Evolutionary conservation across 2,888 invertebrate species (phyloP).

Genomic region (Dione vanillae): DNA sequence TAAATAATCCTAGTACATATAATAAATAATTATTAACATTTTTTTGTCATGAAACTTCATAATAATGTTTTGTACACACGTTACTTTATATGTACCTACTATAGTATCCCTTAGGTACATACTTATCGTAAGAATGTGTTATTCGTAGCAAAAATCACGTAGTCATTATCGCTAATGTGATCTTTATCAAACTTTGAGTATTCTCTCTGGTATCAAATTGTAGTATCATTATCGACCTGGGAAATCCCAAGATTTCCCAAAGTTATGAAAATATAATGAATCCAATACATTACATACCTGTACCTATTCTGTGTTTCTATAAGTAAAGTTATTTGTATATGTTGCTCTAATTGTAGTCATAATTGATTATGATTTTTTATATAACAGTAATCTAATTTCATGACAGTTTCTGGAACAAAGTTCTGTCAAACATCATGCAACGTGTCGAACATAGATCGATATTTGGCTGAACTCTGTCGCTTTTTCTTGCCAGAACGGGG

Average conservation of each 20-base stretch:
- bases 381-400: no score
- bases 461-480: no score
- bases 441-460: no score
- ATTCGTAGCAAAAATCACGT: conserved; percentile 1
- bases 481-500: no score
- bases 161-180: conserved; percentile 32
- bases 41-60: no score
- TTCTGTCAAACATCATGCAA: no score
- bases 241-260: conserved; percentile 40
- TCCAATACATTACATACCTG: conserved; percentile 22
- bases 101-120: no score
- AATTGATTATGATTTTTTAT: not conserved
- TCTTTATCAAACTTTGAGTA: conserved; percentile 36
- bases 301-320: not conserved
- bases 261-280: conserved; percentile 40
- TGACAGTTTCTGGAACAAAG: no score
- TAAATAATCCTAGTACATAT: no score
- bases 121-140: not conserved
- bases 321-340: conserved; percentile 7
- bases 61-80: no score
- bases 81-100: no score
- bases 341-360: not conserved
- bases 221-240: conserved; percentile 43
- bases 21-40: no score
- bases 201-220: conserved; percentile 31